These are phyloP conservation scores for Tenthredo mesomela DNA, from an alignment of 2,888 invertebrate species.

Conservation along the genomic window DNA sequence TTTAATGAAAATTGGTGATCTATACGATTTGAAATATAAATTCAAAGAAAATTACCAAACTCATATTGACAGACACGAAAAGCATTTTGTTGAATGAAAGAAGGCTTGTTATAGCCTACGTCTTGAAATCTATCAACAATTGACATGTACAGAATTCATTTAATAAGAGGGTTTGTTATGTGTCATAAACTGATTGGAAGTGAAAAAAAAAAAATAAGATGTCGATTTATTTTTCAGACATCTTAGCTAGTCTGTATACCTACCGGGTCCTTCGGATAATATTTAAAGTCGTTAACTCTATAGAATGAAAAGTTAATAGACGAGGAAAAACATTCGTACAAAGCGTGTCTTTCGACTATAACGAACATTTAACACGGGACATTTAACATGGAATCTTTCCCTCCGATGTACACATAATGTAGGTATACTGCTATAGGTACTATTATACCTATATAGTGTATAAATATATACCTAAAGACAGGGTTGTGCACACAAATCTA, in stretches of 20 bases:
- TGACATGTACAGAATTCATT: too few relatives aligned
- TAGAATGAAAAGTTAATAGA: not conserved
- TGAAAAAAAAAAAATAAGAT: too few relatives aligned
- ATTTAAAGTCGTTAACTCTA: not conserved
- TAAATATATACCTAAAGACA: not conserved
- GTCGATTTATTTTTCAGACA: not conserved
- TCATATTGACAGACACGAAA: too few relatives aligned
- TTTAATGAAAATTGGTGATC: too few relatives aligned
- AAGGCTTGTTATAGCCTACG: too few relatives aligned
- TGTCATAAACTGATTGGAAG: too few relatives aligned
- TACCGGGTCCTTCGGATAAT: not conserved
- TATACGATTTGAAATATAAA: too few relatives aligned
- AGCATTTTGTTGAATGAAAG: too few relatives aligned
- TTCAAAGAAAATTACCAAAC: too few relatives aligned
- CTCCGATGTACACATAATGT: not conserved
- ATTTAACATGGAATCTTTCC: conserved; percentile 31
- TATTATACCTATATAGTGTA: not conserved
- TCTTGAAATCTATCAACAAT: too few relatives aligned
- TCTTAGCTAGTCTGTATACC: not conserved
- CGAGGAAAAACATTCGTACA: conserved; percentile 4
- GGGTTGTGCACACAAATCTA: not conserved
- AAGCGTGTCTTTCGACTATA: conserved; percentile 46
- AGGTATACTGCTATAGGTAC: not conserved
- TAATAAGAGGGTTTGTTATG: too few relatives aligned
- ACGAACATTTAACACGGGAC: conserved; percentile 40